Evolutionary conservation across 2,888 invertebrate species (phyloP).

Genomic region (Rhamphomyia laevipes): DNA sequence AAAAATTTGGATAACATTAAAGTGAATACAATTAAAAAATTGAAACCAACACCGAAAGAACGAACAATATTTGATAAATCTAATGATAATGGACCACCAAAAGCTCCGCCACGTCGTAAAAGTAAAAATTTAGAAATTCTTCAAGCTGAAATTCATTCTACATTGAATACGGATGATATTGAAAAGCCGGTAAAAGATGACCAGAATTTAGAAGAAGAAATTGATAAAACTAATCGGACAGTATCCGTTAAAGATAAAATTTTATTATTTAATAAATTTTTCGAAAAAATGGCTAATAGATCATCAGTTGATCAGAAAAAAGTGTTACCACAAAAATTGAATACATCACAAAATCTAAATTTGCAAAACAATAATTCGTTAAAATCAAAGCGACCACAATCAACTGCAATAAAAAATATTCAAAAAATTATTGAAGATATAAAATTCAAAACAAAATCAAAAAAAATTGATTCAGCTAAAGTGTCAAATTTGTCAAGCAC

Average conservation of each 20-base stretch:
- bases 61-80: no score
- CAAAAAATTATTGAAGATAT: not conserved
- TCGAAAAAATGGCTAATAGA: slow-evolving; percentile 13
- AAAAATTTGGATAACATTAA: not conserved
- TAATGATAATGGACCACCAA: not conserved
- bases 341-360: not conserved
- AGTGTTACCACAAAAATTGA: no score
- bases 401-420: not conserved
- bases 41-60: not conserved
- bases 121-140: not conserved
- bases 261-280: slow-evolving; percentile 27
- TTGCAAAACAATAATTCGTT: not conserved
- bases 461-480: no score
- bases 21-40: no score
- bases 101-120: not conserved
- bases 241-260: slow-evolving; percentile 30
- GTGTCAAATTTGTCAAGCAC: not conserved
- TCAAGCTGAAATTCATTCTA: no score
- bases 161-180: not conserved
- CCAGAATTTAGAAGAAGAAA: not conserved
- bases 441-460: not conserved
- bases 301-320: not conserved
- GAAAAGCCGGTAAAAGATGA: not conserved
- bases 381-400: not conserved
- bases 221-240: not conserved